phyloP scores from a whole-genome alignment of 2,113 vertebrate genomes.

The Anolis sagrei region DNA sequence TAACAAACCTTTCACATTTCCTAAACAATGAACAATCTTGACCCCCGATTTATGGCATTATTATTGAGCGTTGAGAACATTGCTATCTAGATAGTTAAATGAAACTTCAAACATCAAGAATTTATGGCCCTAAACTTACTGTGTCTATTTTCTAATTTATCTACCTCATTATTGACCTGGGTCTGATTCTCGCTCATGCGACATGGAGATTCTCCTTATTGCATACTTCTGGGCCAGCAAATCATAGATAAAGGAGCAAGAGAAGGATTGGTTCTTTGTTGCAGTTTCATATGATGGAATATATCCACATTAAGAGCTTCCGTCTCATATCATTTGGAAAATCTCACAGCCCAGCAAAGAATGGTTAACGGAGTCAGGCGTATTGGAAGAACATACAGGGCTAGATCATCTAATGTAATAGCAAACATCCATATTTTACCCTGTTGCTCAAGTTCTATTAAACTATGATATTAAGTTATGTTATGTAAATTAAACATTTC shows the following conservation, averaged over 20 bases:
- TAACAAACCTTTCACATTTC: conserved; percentile 29
- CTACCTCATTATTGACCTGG: conserved; percentile 20
- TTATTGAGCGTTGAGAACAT: conserved; percentile 28
- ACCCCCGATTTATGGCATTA: conserved; percentile 15
- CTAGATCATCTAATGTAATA: background rate
- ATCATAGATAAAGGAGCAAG: background rate
- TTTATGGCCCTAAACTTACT: conserved; percentile 20
- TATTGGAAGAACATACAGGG: background rate
- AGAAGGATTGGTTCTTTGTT: background rate
- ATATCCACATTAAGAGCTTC: conserved; percentile 10
- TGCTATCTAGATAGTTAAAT: conserved; percentile 33
- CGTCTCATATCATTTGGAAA: conserved; percentile 9
- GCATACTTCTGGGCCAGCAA: conserved; percentile 12
- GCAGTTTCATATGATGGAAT: background rate
- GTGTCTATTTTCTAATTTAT: conserved; percentile 19
- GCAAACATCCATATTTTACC: background rate
- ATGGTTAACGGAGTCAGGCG: background rate
- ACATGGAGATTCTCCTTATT: conserved; percentile 7
- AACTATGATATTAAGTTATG: too few relatives aligned
- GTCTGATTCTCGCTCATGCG: background rate
- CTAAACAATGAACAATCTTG: conserved; percentile 24
- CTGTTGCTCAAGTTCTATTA: background rate
- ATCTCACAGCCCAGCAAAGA: background rate
- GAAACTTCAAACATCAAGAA: conserved; percentile 25
- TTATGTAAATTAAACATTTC: too few relatives aligned